phyloP scores from a whole-genome alignment of 2,888 invertebrate genomes.

The Thymelicus lineola region DNA sequence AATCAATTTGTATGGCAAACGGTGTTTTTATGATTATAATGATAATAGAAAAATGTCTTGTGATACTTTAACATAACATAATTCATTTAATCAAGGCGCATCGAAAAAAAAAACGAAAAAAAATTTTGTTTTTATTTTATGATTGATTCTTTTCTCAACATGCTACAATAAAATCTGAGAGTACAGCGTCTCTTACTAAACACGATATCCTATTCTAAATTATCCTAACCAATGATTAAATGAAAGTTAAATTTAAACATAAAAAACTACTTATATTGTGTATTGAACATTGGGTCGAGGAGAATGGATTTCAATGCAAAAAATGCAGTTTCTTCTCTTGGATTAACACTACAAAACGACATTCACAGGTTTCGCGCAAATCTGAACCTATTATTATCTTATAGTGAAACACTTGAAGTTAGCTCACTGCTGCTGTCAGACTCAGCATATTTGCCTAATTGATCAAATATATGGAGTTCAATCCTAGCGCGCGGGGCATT shows the following conservation, averaged over 20 bases:
- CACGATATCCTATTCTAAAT: no score
- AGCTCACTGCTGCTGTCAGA: constrained; percentile 74
- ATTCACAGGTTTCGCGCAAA: constrained; percentile 51
- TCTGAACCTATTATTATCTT: constrained; percentile 68
- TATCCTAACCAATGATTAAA: neutral
- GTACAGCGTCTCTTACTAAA: no score
- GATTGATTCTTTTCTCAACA: neutral
- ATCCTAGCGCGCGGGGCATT: constrained; percentile 47
- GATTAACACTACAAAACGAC: constrained; percentile 2
- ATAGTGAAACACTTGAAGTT: constrained; percentile 75
- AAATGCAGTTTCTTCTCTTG: neutral
- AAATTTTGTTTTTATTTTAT: no score
- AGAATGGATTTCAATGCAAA: neutral
- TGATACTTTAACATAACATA: no score
- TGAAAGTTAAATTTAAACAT: neutral
- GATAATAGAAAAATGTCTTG: no score
- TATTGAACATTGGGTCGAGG: neutral
- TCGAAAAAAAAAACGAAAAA: no score
- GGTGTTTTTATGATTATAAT: neutral
- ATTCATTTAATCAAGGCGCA: no score
- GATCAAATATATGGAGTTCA: constrained; percentile 84
- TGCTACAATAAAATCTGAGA: neutral
- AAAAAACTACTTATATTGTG: neutral
- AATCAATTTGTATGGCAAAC: no score
- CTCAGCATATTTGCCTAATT: constrained; percentile 85